These are phyloP conservation scores for Rhyacichthys aspro DNA, from an alignment of 2,797 vertebrate species.

Conservation along the genomic window DNA sequence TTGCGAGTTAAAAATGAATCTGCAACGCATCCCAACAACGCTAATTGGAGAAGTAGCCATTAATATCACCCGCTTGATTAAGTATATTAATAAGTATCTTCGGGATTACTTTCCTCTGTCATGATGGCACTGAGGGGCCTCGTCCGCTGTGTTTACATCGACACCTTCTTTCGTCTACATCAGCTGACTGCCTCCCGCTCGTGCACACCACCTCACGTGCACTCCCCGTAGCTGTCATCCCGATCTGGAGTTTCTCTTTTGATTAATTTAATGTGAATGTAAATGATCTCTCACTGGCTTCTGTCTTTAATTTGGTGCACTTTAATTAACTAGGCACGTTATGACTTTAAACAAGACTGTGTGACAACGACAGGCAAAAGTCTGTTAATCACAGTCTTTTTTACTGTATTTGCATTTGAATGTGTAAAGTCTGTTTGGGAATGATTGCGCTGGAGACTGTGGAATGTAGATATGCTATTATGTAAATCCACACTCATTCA, in stretches of 20 bases:
- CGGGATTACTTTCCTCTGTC: conserved; percentile 70
- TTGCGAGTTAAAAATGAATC: conserved; percentile 65
- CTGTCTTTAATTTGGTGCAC: conserved; percentile 11
- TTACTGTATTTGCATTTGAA: conserved; percentile 5
- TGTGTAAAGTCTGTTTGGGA: not conserved
- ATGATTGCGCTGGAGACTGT: conserved; percentile 1
- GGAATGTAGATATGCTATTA: not conserved
- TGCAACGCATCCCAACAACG: conserved; percentile 64
- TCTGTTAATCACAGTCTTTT: conserved; percentile 7
- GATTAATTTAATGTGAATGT: conserved; percentile 32
- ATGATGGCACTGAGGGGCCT: conserved; percentile 35
- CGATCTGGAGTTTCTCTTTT: conserved; percentile 28
- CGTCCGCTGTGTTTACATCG: conserved; percentile 54
- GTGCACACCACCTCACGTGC: not conserved
- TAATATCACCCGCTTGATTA: conserved; percentile 75
- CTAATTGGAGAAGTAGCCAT: conserved; percentile 75
- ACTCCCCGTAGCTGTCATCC: conserved; percentile 16
- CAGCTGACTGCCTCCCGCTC: conserved; percentile 12
- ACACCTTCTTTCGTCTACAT: conserved; percentile 64
- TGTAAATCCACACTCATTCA: not conserved
- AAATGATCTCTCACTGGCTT: conserved; percentile 28
- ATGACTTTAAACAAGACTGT: conserved; percentile 17
- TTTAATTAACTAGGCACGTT: conserved; percentile 30
- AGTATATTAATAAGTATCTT: conserved; percentile 76
- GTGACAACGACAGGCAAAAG: not conserved